Evolutionary conservation across 2,113 vertebrate species (phyloP), one percentile per base, ranked within the genome.

Genomic region (Hydrolagus affinis): DNA sequence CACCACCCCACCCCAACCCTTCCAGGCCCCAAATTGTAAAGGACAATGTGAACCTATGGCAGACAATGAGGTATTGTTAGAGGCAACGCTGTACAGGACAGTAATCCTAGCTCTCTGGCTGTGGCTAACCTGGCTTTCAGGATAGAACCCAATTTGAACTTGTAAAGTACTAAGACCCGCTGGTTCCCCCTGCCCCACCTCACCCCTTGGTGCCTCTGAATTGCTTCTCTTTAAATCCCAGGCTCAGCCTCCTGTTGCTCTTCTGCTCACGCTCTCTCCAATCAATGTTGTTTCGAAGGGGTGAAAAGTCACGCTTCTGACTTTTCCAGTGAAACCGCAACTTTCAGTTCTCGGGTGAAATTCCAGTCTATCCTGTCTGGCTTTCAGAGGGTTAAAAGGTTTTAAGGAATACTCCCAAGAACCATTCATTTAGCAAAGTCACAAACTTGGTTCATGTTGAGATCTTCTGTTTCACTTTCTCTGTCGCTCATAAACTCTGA

Each of bases 71-170:
- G 4, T 30, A 83, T 83, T 83, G 78, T 83, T 83, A 32, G 14
- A 83, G 25, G 66, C 23, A 64, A 83, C 59, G 77, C 60, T 25
- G 30, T 62, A 64, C 78, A 64, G 78, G 21, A 23, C 78, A 68
- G 0, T 83, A 14, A 83, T 83, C 60, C 78, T 23, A 30, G 78
- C 32, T 60, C 62, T 66, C 25, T 32, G 78, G 60, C 78, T 66
- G 9, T 80, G 76, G 64, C 76, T 80, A 12, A 6, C 23, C 7
- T 10, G 17, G 78, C 62, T 83, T 83, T 83, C 60, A 83, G 78
- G 78, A 28, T 60, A 68, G 25, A 83, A 28, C 78, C 60, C 15
- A 68, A 83, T 83, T 83, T 64, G 78, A 83, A 83, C 66, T 83
- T 83, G 23, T 60, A 83, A 68, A 80, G 57, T 17, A 12, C 19